A percentile compares a stretch with the other conserved stretches of the same genome.
phyloP scores from a whole-genome alignment of 2,888 invertebrate species.

The Dasypolia templi region DNA sequence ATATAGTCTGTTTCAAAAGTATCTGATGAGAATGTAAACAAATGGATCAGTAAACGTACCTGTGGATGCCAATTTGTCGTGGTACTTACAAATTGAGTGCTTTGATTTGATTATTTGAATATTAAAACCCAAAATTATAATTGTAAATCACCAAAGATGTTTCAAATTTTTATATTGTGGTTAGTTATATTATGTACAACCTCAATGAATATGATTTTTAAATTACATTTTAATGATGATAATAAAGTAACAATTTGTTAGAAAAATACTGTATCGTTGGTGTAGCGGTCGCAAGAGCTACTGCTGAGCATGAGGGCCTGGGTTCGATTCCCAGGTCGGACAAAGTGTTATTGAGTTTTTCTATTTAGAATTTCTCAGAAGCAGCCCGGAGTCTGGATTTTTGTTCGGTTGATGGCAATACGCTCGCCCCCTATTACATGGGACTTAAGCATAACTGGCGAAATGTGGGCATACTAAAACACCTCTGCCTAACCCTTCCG shows the following conservation, averaged over 20 bases:
- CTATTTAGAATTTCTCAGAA: no score
- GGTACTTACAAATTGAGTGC: not conserved
- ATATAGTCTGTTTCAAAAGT: not conserved
- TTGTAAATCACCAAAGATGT: not conserved
- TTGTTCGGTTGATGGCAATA: no score
- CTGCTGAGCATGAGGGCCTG: no score
- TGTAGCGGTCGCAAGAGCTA: no score
- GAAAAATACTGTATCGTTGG: no score
- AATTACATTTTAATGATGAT: not conserved
- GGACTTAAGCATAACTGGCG: no score
- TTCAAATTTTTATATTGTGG: not conserved
- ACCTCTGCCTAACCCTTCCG: no score
- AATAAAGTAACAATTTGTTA: not conserved
- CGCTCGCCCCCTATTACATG: no score
- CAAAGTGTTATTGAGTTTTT: no score
- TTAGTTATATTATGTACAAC: not conserved
- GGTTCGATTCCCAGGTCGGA: no score
- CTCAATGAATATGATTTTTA: not conserved
- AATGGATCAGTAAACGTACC: not conserved
- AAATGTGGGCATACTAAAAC: no score
- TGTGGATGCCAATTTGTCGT: not conserved
- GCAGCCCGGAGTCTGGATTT: no score
- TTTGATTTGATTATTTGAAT: conserved; percentile 8
- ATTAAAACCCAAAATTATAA: not conserved
- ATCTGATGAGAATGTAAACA: not conserved